Evolutionary conservation across 2,888 invertebrate genomes (phyloP).

Genomic region (Oscheius myriophilus): DNA sequence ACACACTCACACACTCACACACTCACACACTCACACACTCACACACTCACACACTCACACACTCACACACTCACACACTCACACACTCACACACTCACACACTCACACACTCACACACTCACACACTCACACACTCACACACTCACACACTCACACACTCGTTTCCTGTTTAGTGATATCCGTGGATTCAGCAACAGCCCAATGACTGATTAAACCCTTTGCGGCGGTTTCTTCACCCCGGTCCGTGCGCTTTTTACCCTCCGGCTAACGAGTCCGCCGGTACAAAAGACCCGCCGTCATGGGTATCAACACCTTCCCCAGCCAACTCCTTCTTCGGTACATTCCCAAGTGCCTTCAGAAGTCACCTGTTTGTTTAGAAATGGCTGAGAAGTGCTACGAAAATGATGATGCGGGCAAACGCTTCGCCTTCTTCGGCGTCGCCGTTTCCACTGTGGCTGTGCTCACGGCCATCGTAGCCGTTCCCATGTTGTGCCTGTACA

Average conservation of each 20-base stretch:
- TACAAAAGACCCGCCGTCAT: background rate
- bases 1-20: no score
- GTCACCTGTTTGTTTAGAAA: background rate
- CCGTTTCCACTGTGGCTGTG: conserved; percentile 62
- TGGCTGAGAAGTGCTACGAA: conserved; percentile 38
- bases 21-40: no score
- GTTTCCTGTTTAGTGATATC: no score
- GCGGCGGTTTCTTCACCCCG: background rate
- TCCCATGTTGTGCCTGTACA: conserved; percentile 68
- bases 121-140: no score
- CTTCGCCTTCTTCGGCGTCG: conserved; percentile 65
- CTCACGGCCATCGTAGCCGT: conserved; percentile 66
- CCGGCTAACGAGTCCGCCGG: conserved; percentile 8
- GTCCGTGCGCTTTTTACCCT: conserved; percentile 10
- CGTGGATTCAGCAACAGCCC: background rate
- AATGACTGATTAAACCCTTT: background rate
- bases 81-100: no score
- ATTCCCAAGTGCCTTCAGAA: background rate
- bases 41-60: no score
- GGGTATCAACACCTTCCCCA: background rate
- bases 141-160: no score
- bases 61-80: no score
- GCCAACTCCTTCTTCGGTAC: background rate
- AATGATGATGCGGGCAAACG: conserved; percentile 57
- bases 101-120: no score